These are phyloP conservation scores for Xestobium rufovillosum DNA, from an alignment of 2,888 invertebrate species.

Conservation along the genomic window DNA sequence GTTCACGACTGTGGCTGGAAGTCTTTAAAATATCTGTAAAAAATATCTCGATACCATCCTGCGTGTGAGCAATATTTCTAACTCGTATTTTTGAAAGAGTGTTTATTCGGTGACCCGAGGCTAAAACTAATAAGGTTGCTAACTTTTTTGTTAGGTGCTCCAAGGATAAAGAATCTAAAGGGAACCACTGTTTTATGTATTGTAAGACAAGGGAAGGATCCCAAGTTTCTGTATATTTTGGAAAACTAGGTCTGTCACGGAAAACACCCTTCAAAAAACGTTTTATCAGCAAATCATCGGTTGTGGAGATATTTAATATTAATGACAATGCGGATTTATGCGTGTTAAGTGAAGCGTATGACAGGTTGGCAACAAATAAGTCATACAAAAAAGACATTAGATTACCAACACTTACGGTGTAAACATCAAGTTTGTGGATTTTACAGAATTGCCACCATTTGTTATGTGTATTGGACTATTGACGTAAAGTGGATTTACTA, in stretches of 20 bases:
- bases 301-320: neutral
- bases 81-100: neutral
- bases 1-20: neutral
- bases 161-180: neutral
- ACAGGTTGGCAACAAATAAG: neutral
- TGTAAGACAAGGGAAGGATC: neutral
- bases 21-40: conserved; percentile 1
- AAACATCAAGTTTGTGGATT: neutral
- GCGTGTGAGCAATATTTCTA: neutral
- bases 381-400: neutral
- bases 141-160: neutral
- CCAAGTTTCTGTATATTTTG: conserved; percentile 3
- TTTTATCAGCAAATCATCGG: neutral
- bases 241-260: neutral
- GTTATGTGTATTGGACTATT: neutral
- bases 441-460: neutral
- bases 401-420: conserved; percentile 1
- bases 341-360: neutral
- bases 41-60: conserved; percentile 1
- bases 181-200: neutral
- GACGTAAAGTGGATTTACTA: neutral
- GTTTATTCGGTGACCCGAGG: neutral
- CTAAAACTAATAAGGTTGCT: neutral
- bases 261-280: conserved; percentile 3
- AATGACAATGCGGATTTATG: neutral